Evolutionary conservation across 2,888 invertebrate genomes (phyloP), one percentile per base, ranked within the genome.

Genomic region (Tyria jacobaeae): DNA sequence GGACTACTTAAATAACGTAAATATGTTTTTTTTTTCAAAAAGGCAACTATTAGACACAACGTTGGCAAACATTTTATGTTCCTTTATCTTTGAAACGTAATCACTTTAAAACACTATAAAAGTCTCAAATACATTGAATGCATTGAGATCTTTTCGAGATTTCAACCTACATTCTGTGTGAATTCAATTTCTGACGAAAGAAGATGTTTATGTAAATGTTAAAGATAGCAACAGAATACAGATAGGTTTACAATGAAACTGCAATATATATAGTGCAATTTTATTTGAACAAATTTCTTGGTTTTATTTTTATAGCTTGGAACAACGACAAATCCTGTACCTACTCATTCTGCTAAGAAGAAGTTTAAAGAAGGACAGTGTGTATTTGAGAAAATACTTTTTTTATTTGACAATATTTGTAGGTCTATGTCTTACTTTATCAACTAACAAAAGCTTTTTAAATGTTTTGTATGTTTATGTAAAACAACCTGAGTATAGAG

Each of bases 181-280:
- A 58, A 62, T 61, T 54, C 56, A 63, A 65, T 67, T 60, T 58
- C 44, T 58, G 35, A 12, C 44, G 21, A 44, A 44, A 44, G 12
- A 12, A 44, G 44, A 21, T 44, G 21, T 44, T 44, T 17, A 21
- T 12, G 12, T 21, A 21, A 44, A 44, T 12, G 44, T 44, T 44
- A 0, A 21, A 21, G 44, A 17, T 21, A 44, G 21, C 1, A 41
- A 21, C 12, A 10, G 12, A 44, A 3, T 44, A 12, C 21, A 44
- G 10, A 44, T 21, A 21, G 4, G 10, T 44, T 44, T 44, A 10
- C 21, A 21, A 5, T 5, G 0, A 44, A 44, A 44, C 3, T 4
- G n/a, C n/a, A n/a, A n/a, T 41, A 17, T 41, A 17, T 41, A 3
- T 17, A 41, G 0, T 10, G 10, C 21, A 17, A 5, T 39, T 39